A percentile compares a stretch with the other conserved stretches of the same genome.
Evolutionary conservation across 2,888 invertebrate species (phyloP).

Genomic region (Peribatodes rhomboidaria): DNA sequence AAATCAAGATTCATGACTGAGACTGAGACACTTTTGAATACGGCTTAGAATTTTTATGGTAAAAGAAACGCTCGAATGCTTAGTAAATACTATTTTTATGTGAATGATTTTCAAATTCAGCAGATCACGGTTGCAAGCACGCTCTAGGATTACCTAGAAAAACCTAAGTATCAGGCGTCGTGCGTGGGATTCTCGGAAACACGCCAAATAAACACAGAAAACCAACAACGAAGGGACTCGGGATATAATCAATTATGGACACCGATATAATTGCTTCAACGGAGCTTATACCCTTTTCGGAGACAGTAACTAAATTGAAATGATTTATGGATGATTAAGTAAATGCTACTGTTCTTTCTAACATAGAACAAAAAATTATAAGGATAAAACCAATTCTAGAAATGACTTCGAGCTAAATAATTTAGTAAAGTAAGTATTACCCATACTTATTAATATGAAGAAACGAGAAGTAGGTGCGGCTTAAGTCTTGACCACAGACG

Average conservation of each 20-base stretch:
- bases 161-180: conserved; percentile 52
- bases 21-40: no score
- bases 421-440: background rate
- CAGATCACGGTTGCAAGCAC: background rate
- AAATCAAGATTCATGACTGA: no score
- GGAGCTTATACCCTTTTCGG: conserved; percentile 16
- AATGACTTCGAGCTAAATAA: background rate
- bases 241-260: conserved; percentile 33
- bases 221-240: conserved; percentile 58
- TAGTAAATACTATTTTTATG: background rate
- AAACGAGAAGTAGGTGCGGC: no score
- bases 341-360: no score
- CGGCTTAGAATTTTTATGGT: no score
- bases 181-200: conserved; percentile 68
- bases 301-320: no score
- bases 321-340: no score
- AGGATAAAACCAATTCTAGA: no score
- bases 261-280: background rate
- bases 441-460: no score
- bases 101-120: background rate
- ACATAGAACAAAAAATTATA: no score
- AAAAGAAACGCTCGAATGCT: background rate
- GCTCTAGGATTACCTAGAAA: conserved; percentile 65
- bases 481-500: no score
- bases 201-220: conserved; percentile 65